These are phyloP conservation scores for Oikopleura dioica DNA, from an alignment of 23 tunicate species.

Conservation along the genomic window DNA sequence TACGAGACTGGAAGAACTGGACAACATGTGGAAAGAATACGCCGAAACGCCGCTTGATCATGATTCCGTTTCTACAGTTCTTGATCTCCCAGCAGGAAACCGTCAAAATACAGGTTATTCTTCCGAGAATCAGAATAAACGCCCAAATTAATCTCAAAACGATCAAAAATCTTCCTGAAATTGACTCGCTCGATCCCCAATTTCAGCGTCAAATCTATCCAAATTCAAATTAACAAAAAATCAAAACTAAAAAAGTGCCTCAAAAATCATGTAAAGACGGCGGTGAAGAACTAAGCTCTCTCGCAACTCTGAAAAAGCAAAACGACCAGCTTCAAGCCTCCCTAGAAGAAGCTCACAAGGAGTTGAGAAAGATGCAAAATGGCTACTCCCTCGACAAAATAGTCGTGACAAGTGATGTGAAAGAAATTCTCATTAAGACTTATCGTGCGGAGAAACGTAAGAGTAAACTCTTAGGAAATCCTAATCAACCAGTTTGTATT, in stretches of 20 bases:
- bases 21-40: slow-evolving; percentile 4
- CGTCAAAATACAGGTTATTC: neutral
- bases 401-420: neutral
- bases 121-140: neutral
- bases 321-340: neutral
- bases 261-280: neutral
- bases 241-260: neutral
- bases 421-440: neutral
- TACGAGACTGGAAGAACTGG: neutral
- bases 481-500: too few relatives aligned
- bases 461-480: too few relatives aligned
- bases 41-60: neutral
- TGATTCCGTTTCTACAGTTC: neutral
- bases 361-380: neutral
- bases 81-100: slow-evolving; percentile 6
- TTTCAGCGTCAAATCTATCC: too few relatives aligned
- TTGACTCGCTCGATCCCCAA: too few relatives aligned
- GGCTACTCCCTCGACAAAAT: neutral
- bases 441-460: neutral
- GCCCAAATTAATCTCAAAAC: neutral
- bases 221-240: neutral
- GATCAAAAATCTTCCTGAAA: too few relatives aligned
- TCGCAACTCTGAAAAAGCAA: neutral
- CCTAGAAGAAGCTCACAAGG: slow-evolving; percentile 9
- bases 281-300: neutral